Percentiles rank a stretch among this genome's conserved stretches.
Evolutionary conservation across 2,888 invertebrate genomes (phyloP).

Genomic region (Hanleya hanleyi): DNA sequence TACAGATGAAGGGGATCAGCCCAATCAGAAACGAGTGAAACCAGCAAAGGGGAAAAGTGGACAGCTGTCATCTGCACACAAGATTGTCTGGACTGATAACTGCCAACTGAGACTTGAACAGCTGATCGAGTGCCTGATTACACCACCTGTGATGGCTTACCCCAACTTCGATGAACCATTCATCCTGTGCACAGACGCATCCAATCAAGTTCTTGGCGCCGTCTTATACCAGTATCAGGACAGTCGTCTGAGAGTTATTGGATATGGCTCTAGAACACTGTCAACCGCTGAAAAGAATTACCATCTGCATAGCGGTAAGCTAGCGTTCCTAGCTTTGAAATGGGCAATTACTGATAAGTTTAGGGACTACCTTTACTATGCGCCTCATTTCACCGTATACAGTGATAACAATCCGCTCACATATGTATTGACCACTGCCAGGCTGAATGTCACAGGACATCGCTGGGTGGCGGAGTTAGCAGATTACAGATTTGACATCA

Average conservation of each 20-base stretch:
- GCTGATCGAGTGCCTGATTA: constrained; percentile 5
- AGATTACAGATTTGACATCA: constrained; percentile 14
- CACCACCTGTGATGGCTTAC: constrained; percentile 27
- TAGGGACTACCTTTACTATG: constrained; percentile 20
- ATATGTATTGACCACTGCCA: constrained; percentile 20
- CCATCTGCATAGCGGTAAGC: constrained; percentile 9
- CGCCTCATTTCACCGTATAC: background rate
- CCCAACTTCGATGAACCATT: constrained; percentile 28
- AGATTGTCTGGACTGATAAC: background rate
- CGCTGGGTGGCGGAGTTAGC: constrained; percentile 23
- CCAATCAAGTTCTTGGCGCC: constrained; percentile 24
- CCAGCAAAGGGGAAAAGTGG: constrained; percentile 17
- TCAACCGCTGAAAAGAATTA: constrained; percentile 19
- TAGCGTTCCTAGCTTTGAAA: constrained; percentile 29
- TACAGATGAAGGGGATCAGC: constrained; percentile 5
- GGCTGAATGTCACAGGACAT: constrained; percentile 26
- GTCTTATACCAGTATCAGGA: constrained; percentile 34
- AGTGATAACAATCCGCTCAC: constrained; percentile 23
- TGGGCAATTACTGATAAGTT: constrained; percentile 28
- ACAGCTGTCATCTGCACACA: background rate
- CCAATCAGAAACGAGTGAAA: too few relatives aligned
- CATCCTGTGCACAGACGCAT: constrained; percentile 26
- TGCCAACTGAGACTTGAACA: constrained; percentile 21
- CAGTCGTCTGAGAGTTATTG: constrained; percentile 14
- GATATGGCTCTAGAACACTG: constrained; percentile 20